These are phyloP conservation scores for Euleptes europaea DNA, from an alignment of 2,113 vertebrate species.

Conservation along the genomic window DNA sequence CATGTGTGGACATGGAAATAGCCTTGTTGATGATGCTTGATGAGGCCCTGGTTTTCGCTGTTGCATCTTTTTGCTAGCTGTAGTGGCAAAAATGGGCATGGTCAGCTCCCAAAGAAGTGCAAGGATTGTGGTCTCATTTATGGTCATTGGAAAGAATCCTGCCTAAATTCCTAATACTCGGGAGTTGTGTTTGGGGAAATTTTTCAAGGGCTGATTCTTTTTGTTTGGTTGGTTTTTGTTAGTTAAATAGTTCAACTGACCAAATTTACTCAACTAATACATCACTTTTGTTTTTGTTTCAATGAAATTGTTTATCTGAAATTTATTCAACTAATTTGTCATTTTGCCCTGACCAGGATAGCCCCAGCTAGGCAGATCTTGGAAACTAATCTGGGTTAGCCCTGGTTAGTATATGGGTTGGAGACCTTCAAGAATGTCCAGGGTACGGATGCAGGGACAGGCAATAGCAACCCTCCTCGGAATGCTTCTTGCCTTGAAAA, in stretches of 20 bases:
- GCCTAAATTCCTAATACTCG: not conserved
- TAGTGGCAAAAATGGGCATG: not conserved
- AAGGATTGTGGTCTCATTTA: not conserved
- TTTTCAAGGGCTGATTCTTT: not conserved
- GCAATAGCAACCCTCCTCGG: no score
- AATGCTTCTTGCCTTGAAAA: no score
- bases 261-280: accelerated
- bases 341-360: no score
- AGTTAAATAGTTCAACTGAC: accelerated
- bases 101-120: not conserved
- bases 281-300: no score
- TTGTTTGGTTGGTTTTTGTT: not conserved
- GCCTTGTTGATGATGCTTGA: not conserved
- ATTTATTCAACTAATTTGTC: no score
- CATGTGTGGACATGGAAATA: not conserved
- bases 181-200: not conserved
- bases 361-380: no score
- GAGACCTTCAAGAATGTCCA: no score
- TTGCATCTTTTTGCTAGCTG: not conserved
- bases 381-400: no score
- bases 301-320: no score
- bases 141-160: not conserved
- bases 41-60: not conserved
- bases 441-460: no score
- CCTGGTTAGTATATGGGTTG: no score